Conservation (phyloP, 2,888 invertebrate genomes). For the Fragum fragum region DNA sequence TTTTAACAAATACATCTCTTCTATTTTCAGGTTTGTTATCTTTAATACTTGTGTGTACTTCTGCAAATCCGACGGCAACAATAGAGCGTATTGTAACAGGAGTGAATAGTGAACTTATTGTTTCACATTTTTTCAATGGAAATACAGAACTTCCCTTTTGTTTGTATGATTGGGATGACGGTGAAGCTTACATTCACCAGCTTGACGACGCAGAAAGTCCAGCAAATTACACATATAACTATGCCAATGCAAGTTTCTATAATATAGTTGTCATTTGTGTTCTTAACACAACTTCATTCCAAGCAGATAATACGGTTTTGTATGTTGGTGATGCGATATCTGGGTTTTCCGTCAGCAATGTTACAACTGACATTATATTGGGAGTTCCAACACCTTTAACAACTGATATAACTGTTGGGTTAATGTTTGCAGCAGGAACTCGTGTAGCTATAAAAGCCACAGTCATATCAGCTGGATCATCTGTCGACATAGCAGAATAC, state of each 20-base stretch:
- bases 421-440: slow-evolving; percentile 4
- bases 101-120: neutral
- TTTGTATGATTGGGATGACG: slow-evolving; percentile 22
- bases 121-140: neutral
- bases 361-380: slow-evolving; percentile 15
- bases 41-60: no score
- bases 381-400: slow-evolving; percentile 17
- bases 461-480: neutral
- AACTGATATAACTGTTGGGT: neutral
- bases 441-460: slow-evolving; percentile 14
- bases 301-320: neutral
- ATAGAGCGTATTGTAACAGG: neutral
- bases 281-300: neutral
- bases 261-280: slow-evolving; percentile 13
- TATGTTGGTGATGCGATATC: slow-evolving; percentile 40
- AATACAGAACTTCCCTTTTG: slow-evolving; percentile 4
- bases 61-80: neutral
- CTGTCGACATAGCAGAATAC: neutral
- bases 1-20: no score
- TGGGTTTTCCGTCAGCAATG: slow-evolving; percentile 20
- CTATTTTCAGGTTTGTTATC: neutral
- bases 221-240: neutral
- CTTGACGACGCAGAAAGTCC: neutral
- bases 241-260: slow-evolving; percentile 7
- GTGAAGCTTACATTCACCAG: neutral